Percentiles rank a stretch among this genome's conserved stretches.
phyloP scores from a whole-genome alignment of 2,113 vertebrate genomes.

The Mystacornis crossleyi region DNA sequence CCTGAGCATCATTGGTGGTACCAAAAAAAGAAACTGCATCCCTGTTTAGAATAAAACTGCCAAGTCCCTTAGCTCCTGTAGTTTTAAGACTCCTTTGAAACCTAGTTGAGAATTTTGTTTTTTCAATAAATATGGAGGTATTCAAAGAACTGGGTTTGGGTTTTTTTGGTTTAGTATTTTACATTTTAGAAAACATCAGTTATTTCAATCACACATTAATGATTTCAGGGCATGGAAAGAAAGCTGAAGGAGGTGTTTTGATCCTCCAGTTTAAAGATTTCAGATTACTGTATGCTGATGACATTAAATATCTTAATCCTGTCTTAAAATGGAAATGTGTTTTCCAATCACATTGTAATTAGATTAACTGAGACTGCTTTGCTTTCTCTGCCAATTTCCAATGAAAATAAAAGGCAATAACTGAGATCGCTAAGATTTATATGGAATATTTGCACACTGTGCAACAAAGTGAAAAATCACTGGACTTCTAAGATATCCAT shows the following conservation, averaged over 20 bases:
- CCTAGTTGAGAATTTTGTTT: background rate
- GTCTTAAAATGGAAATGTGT: background rate
- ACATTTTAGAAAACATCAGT: background rate
- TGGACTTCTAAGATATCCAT: background rate
- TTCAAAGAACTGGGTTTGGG: rapidly evolving
- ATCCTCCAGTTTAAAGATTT: background rate
- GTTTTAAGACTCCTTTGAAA: background rate
- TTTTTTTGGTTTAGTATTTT: background rate
- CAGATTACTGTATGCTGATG: background rate
- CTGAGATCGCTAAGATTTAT: background rate
- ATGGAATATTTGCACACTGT: background rate
- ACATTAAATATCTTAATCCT: background rate
- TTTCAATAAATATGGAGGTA: background rate
- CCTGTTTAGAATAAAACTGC: background rate
- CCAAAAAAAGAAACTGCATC: background rate
- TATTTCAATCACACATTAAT: background rate
- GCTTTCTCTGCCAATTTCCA: background rate
- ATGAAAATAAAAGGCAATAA: background rate
- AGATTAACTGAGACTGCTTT: background rate
- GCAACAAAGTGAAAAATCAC: background rate
- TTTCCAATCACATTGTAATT: background rate
- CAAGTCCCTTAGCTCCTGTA: background rate
- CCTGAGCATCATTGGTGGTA: background rate
- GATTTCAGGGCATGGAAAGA: background rate
- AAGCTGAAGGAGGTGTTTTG: background rate